Percentiles rank a stretch among this genome's conserved stretches.
phyloP scores from a whole-genome alignment of 1,140 invertebrate genomes.

The Leptinotarsa defecta region DNA sequence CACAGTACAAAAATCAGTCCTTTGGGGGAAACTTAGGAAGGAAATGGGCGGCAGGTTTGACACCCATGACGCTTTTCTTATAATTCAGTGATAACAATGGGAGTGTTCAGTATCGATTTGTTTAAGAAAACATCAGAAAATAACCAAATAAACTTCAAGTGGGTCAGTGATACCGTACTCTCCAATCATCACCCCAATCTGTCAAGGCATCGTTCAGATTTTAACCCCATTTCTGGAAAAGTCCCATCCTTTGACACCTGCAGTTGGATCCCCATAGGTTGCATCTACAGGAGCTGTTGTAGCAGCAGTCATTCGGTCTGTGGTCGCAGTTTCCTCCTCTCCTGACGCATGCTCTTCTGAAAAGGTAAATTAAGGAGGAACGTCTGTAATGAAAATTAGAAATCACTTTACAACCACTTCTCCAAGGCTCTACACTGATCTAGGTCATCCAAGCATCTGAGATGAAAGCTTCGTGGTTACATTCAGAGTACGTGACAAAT shows the following conservation, averaged over 20 bases:
- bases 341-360: conserved; percentile 81
- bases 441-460: background rate
- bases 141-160: background rate
- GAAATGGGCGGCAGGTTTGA: conserved; percentile 22
- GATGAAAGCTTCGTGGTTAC: background rate
- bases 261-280: conserved; percentile 91
- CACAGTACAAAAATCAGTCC: conserved; percentile 42
- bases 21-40: conserved; percentile 30
- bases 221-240: conserved; percentile 90
- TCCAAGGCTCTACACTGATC: background rate
- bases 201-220: conserved; percentile 10
- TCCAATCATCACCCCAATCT: background rate
- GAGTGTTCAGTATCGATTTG: background rate
- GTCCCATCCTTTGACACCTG: conserved; percentile 83
- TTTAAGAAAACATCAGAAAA: background rate
- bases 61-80: conserved; percentile 12
- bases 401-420: conserved; percentile 42
- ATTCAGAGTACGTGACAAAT: too few relatives aligned
- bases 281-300: conserved; percentile 83
- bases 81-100: background rate
- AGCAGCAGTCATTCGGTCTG: conserved; percentile 83
- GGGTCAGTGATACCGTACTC: background rate
- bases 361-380: conserved; percentile 84
- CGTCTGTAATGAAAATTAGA: conserved; percentile 70
- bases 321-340: conserved; percentile 83